Conservation (phyloP, 2,888 invertebrate genomes). For the Diarsia dahlii region DNA sequence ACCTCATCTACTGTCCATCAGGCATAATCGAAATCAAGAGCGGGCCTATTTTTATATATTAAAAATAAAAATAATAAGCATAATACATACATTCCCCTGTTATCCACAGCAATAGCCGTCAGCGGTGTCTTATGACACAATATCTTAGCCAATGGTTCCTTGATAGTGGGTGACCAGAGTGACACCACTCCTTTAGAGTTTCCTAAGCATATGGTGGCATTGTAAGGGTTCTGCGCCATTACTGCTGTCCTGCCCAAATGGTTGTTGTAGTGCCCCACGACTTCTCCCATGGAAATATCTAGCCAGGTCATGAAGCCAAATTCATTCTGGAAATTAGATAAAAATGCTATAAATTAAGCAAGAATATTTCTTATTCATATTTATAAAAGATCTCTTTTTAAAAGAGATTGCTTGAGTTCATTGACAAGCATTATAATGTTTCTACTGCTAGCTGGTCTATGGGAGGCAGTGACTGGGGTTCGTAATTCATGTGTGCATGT, state of each 20-base stretch:
- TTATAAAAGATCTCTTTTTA: no score
- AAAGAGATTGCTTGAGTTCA: no score
- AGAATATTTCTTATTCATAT: no score
- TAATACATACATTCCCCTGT: conserved; percentile 93
- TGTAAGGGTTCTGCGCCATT: conserved; percentile 98
- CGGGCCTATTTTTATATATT: no score
- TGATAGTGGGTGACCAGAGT: conserved; percentile 98
- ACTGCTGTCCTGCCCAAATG: conserved; percentile 94
- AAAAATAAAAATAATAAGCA: no score
- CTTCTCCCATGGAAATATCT: conserved; percentile 98
- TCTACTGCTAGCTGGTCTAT: no score
- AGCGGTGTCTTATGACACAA: conserved; percentile 97
- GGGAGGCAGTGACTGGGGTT: no score
- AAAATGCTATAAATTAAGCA: neutral
- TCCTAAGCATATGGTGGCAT: conserved; percentile 97
- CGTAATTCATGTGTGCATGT: no score
- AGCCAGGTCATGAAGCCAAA: conserved; percentile 97
- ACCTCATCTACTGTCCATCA: no score
- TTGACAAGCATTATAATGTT: no score
- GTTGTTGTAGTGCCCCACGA: conserved; percentile 95
- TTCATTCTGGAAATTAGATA: conserved; percentile 88
- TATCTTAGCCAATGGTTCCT: conserved; percentile 97
- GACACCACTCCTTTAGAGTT: conserved; percentile 97
- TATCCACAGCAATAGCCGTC: conserved; percentile 95
- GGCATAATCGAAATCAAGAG: no score